Base-by-base conservation (phyloP, 2,113 vertebrate species). In the Prinia subflava region DNA sequence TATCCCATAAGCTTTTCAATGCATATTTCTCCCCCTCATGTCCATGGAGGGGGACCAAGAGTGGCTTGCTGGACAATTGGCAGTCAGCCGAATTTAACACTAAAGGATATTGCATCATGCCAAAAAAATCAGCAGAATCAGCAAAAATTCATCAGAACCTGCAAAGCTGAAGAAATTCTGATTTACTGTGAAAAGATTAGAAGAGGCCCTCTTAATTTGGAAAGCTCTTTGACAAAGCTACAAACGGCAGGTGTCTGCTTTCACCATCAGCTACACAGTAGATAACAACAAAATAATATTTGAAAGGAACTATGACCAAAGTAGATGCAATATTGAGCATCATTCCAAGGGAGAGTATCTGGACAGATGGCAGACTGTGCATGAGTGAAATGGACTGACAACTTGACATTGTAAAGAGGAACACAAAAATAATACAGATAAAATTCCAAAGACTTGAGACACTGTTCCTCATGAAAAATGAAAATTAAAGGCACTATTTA, bases 341-440 rank as follows among this genome's bases (percentile, higher is more conserved):
- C 64, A 44, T 86, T 96, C 82, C 82, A 90, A 88, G 49, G 31
- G 59, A 75, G 13, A 70, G 2, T 50, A 76, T 53, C 68, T 74
- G 71, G 57, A 95, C 92, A 96, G 94, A 97, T 89, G 91, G 95
- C 18, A 22, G 16, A 50, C 39, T 90, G 75, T 70, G 63, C 10
- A 10, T 4, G 3, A 90, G 35, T 69, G 68, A 91, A 96, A 95
- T 33, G 42, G 73, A 81, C 69, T 79, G 84, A 82, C 31, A 83
- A 91, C 57, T 44, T 22, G 65, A 90, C 67, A 74, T 8, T 42
- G 16, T 27, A 50, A 57, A 70, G 59, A 84, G 30, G 5, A 94
- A 39, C 30, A 69, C 13, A 64, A 80, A 92, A 90, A 55, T 42
- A 62, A 78, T 37, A 56, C 1, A 67, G 47, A 76, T 28, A 69